Evolutionary conservation across 1,140 invertebrate species (phyloP).

Genomic region (Orius laevigatus): DNA sequence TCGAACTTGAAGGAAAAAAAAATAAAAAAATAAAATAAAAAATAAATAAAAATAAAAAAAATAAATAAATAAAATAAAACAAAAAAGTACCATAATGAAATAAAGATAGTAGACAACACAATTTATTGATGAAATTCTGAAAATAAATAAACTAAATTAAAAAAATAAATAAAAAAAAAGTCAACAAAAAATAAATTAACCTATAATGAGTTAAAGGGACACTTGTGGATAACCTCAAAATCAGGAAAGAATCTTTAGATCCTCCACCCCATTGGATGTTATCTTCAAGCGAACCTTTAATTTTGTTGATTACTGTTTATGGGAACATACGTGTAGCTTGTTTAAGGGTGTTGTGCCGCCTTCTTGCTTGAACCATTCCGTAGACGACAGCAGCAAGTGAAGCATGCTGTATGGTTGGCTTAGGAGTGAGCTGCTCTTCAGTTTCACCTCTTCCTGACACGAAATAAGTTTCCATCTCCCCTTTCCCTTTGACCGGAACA

Average conservation of each 20-base stretch:
- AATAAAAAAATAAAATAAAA: slow-evolving; percentile 4
- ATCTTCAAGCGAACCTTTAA: too few relatives aligned
- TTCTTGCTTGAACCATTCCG: slow-evolving; percentile 59
- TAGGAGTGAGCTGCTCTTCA: slow-evolving; percentile 34
- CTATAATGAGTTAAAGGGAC: not conserved
- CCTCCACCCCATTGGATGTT: too few relatives aligned
- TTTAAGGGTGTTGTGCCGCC: slow-evolving; percentile 26
- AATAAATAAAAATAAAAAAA: not conserved
- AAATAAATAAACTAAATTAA: slow-evolving; percentile 6
- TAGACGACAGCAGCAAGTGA: slow-evolving; percentile 74
- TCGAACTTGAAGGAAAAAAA: not conserved
- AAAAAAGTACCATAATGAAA: slow-evolving; percentile 3
- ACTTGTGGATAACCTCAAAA: too few relatives aligned
- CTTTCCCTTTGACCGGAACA: slow-evolving; percentile 86
- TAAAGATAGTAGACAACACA: not conserved
- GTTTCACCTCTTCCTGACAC: slow-evolving; percentile 43
- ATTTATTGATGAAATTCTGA: slow-evolving; percentile 11
- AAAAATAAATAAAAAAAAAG: slow-evolving; percentile 6
- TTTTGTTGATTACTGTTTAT: too few relatives aligned
- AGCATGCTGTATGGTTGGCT: slow-evolving; percentile 55
- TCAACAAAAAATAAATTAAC: slow-evolving; percentile 1
- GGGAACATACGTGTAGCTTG: slow-evolving; percentile 19
- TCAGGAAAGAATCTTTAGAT: too few relatives aligned
- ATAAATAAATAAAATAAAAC: slow-evolving; percentile 1
- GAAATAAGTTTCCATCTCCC: slow-evolving; percentile 87